A percentile compares a stretch with the other conserved stretches of the same genome.
Evolutionary conservation across 2,888 invertebrate genomes (phyloP).

Genomic region (Brachyopa scutellaris): DNA sequence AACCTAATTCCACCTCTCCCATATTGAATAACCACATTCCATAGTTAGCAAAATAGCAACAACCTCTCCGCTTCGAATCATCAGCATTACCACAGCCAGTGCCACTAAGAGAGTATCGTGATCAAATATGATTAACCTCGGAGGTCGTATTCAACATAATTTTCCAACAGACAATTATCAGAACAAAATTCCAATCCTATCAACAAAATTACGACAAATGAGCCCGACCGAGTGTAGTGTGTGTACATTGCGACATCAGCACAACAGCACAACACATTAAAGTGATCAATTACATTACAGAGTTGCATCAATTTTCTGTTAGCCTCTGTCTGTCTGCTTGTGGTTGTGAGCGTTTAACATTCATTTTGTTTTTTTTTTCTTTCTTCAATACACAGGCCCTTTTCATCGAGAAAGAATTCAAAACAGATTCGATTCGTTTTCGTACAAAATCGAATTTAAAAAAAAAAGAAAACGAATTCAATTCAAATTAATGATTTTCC

Average conservation of each 20-base stretch:
- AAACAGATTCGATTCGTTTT: background rate
- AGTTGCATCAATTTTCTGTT: constrained; percentile 25
- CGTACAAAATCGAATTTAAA: constrained; percentile 64
- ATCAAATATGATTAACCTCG: constrained; percentile 71
- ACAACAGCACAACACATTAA: constrained; percentile 11
- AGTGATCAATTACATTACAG: constrained; percentile 51
- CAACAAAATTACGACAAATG: constrained; percentile 24
- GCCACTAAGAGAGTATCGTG: constrained; percentile 45
- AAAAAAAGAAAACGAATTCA: constrained; percentile 55
- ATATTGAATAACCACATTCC: constrained; percentile 43
- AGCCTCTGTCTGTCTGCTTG: background rate
- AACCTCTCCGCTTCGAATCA: constrained; percentile 15
- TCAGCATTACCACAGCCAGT: background rate
- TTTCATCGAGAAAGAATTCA: constrained; percentile 17
- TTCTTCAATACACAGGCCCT: background rate
- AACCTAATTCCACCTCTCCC: too few relatives aligned
- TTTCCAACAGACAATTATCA: constrained; percentile 70
- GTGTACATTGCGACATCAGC: constrained; percentile 48
- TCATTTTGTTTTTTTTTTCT: constrained; percentile 5
- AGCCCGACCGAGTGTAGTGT: background rate
- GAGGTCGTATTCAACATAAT: constrained; percentile 70
- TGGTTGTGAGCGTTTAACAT: constrained; percentile 1
- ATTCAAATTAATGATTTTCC: constrained; percentile 61
- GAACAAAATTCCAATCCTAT: constrained; percentile 69
- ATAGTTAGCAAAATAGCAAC: background rate